Percentiles rank a stretch among this genome's conserved stretches.
Evolutionary conservation across 2,113 vertebrate genomes (phyloP).

Genomic region (Okapia johnstoni): DNA sequence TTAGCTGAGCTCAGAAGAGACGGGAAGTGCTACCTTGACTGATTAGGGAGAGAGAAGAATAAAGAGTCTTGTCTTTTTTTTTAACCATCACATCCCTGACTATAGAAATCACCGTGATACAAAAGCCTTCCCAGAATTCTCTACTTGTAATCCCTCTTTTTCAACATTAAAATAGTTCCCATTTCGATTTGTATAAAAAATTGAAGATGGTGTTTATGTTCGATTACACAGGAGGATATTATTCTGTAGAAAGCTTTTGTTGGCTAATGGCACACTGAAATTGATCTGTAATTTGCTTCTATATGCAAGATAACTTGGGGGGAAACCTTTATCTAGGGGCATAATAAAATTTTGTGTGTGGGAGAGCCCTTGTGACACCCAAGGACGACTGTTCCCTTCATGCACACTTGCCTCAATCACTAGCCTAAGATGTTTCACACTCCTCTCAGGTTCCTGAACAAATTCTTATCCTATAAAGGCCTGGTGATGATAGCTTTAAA

Average conservation of each 20-base stretch:
- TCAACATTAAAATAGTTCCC: not conserved
- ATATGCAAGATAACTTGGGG: not conserved
- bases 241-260: not conserved
- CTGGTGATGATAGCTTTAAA: conserved; percentile 46
- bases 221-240: not conserved
- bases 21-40: not conserved
- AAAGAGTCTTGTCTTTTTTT: not conserved
- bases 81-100: not conserved
- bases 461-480: conserved; percentile 35
- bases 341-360: not conserved
- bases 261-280: not conserved
- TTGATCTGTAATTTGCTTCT: not conserved
- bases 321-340: not conserved
- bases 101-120: not conserved
- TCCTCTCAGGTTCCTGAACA: not conserved
- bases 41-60: not conserved
- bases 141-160: not conserved
- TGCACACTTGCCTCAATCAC: not conserved
- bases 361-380: not conserved
- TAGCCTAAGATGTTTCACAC: not conserved
- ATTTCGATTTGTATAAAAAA: conserved; percentile 1
- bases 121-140: conserved; percentile 12
- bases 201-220: not conserved
- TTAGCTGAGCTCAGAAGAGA: not conserved
- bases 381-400: not conserved